phyloP scores from a whole-genome alignment of 2,113 vertebrate genomes.

The Chauna torquata region DNA sequence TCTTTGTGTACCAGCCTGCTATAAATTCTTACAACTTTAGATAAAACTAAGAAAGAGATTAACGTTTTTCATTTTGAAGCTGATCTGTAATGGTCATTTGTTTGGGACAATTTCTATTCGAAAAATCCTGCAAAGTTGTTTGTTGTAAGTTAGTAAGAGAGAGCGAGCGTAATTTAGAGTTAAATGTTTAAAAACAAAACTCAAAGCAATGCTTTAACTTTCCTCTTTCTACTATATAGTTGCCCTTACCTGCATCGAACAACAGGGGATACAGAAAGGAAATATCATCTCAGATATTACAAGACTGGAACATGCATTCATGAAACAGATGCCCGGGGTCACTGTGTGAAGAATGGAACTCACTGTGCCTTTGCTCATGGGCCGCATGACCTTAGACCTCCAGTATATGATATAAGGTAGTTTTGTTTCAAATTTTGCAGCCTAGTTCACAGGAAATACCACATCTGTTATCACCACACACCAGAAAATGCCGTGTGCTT shows the following conservation, averaged over 20 bases:
- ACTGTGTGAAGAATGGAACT: constrained; percentile 91
- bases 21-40: not conserved
- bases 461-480: not conserved
- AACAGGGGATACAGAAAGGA: constrained; percentile 93
- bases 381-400: constrained; percentile 89
- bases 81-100: not conserved
- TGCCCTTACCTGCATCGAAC: constrained; percentile 93
- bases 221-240: constrained; percentile 66
- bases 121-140: not conserved
- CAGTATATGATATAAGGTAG: constrained; percentile 92
- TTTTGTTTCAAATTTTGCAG: not conserved
- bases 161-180: not conserved
- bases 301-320: constrained; percentile 95
- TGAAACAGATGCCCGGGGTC: constrained; percentile 90
- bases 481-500: not conserved
- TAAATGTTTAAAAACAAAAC: not conserved
- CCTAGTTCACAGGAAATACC: not conserved
- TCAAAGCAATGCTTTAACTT: not conserved
- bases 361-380: constrained; percentile 95
- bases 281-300: constrained; percentile 95
- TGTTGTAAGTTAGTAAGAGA: not conserved
- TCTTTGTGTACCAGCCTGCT: not conserved
- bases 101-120: not conserved
- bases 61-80: not conserved
- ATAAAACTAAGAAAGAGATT: not conserved